Evolutionary conservation across 1,140 invertebrate species (phyloP).

Genomic region (Galleria mellonella): DNA sequence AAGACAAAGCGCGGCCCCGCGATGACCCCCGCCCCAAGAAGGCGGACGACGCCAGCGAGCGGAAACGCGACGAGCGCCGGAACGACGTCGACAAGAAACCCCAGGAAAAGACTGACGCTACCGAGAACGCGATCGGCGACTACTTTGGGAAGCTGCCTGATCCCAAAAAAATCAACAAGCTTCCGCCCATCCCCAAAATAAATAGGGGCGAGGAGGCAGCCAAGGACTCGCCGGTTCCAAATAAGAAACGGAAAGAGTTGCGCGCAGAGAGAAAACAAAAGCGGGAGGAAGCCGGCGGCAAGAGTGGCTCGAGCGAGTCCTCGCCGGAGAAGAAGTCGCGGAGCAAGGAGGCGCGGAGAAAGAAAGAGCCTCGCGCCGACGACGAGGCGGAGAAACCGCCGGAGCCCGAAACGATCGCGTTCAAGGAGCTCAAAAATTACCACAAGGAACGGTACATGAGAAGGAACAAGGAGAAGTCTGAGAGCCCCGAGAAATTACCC

Average conservation of each 20-base stretch:
- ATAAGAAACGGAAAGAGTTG: conserved; percentile 40
- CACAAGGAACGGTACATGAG: conserved; percentile 79
- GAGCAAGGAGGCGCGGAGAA: conserved; percentile 19
- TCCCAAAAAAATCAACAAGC: conserved; percentile 43
- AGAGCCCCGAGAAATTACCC: conserved; percentile 62
- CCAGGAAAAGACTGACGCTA: conserved; percentile 5
- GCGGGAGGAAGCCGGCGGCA: conserved; percentile 15
- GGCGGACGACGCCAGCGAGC: conserved; percentile 9
- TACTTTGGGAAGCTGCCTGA: conserved; percentile 38
- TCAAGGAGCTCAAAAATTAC: conserved; percentile 77
- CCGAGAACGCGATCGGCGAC: conserved; percentile 21
- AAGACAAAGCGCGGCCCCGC: background rate
- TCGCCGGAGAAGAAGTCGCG: conserved; percentile 40
- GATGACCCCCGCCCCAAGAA: background rate
- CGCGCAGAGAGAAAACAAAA: conserved; percentile 24
- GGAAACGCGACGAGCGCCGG: conserved; percentile 11
- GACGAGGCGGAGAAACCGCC: conserved; percentile 21
- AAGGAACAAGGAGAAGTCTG: conserved; percentile 75
- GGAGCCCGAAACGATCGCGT: conserved; percentile 55
- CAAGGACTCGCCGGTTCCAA: conserved; percentile 13
- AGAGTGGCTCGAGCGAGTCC: conserved; percentile 13
- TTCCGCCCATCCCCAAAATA: conserved; percentile 67
- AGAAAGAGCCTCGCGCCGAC: conserved; percentile 9
- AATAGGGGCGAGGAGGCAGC: conserved; percentile 24
- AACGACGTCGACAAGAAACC: conserved; percentile 7